Evolutionary conservation across 30 jellyfish, hydroid and myxozoan species (phyloP).

Genomic region (Hydractinia echinata): DNA sequence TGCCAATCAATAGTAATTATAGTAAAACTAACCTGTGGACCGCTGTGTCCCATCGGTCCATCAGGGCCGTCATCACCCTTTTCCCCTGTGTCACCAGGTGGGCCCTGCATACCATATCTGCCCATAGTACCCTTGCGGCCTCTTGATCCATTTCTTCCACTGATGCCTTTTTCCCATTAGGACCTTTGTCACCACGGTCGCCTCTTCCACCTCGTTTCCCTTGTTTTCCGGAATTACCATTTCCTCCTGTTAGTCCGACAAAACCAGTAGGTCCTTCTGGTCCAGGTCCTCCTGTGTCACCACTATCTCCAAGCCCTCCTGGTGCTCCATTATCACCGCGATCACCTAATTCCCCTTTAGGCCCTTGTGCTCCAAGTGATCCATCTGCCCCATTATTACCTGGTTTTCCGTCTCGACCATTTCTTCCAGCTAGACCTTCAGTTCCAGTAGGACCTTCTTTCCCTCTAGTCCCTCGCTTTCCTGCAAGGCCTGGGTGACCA

Average conservation of each 20-base stretch:
- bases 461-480: slow-evolving; percentile 38
- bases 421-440: slow-evolving; percentile 20
- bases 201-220: slow-evolving; percentile 45
- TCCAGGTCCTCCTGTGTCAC: slow-evolving; percentile 22
- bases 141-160: slow-evolving; percentile 21
- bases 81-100: slow-evolving; percentile 90
- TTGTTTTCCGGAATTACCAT: slow-evolving; percentile 62
- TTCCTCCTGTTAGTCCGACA: slow-evolving; percentile 81
- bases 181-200: slow-evolving; percentile 21
- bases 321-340: slow-evolving; percentile 28
- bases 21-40: slow-evolving; percentile 38
- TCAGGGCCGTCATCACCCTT: slow-evolving; percentile 83
- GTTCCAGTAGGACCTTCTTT: slow-evolving; percentile 33
- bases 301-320: slow-evolving; percentile 29
- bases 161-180: slow-evolving; percentile 23
- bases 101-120: slow-evolving; percentile 84
- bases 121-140: slow-evolving; percentile 95
- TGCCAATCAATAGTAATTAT: background rate
- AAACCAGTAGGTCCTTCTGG: slow-evolving; percentile 69
- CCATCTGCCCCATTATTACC: slow-evolving; percentile 52
- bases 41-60: slow-evolving; percentile 67
- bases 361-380: slow-evolving; percentile 28
- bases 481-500: slow-evolving; percentile 2
- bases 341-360: slow-evolving; percentile 24
- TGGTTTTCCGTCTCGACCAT: slow-evolving; percentile 31